These are phyloP conservation scores for Mythimna vitellina DNA, from an alignment of 2,888 invertebrate species.

Conservation along the genomic window DNA sequence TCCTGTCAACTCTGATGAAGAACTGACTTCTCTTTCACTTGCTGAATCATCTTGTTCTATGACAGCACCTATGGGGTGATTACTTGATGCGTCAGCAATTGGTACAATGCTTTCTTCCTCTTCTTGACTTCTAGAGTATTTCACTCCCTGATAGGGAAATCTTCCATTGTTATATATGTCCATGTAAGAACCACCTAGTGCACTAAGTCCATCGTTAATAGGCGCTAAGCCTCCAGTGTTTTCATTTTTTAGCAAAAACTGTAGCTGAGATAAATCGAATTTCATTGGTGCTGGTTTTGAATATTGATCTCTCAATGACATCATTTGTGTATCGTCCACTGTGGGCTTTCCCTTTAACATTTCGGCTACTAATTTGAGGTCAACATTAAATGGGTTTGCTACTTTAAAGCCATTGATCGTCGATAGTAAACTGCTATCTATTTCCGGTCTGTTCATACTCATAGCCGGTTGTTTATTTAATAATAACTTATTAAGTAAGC, in stretches of 20 bases:
- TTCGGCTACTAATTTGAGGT: constrained; percentile 86
- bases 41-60: constrained; percentile 83
- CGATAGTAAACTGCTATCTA: constrained; percentile 79
- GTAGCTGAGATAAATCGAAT: constrained; percentile 82
- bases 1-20: constrained; percentile 75
- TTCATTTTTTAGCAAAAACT: constrained; percentile 82
- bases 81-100: constrained; percentile 83
- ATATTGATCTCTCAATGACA: constrained; percentile 78
- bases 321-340: constrained; percentile 79
- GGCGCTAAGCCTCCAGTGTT: constrained; percentile 72
- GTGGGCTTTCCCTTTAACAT: constrained; percentile 85
- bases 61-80: constrained; percentile 87
- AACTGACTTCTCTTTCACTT: constrained; percentile 75
- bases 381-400: constrained; percentile 89
- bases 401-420: constrained; percentile 88
- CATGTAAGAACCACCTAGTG: constrained; percentile 78
- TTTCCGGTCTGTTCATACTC: constrained; percentile 78
- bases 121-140: constrained; percentile 88
- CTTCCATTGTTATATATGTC: constrained; percentile 81
- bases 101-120: constrained; percentile 86
- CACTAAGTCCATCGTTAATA: constrained; percentile 75
- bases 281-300: constrained; percentile 79
- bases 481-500: constrained; percentile 80
- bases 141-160: constrained; percentile 84
- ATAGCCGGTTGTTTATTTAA: constrained; percentile 76